Conservation (phyloP, 2,888 invertebrate genomes). For the Siphlonurus alternatus region DNA sequence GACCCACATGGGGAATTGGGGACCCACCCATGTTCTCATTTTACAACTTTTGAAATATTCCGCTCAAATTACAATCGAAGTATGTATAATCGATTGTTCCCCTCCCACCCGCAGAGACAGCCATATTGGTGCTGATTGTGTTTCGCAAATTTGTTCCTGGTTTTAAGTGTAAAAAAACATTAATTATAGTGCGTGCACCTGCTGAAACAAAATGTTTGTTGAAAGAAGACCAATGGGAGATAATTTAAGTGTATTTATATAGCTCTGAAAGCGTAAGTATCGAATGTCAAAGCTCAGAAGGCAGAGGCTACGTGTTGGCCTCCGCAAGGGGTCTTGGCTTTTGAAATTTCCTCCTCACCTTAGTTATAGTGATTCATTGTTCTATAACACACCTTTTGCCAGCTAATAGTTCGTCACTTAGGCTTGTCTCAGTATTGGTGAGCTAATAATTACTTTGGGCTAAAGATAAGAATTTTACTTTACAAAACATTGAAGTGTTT, state of each 20-base stretch:
- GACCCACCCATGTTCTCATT: too few species aligned
- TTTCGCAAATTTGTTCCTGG: not conserved
- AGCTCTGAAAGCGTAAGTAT: not conserved
- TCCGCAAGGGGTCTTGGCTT: not conserved
- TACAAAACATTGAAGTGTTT: not conserved
- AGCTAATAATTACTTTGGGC: too few species aligned
- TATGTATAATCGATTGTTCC: not conserved
- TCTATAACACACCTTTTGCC: not conserved
- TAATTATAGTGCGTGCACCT: not conserved
- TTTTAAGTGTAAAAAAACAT: not conserved
- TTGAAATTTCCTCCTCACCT: not conserved
- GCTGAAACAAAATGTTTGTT: not conserved
- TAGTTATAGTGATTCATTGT: not conserved
- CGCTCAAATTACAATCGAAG: not conserved
- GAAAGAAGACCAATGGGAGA: not conserved
- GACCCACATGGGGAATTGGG: too few species aligned
- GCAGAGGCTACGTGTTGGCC: not conserved
- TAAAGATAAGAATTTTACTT: too few species aligned
- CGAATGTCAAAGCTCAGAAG: not conserved
- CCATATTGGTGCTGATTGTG: conserved; percentile 9
- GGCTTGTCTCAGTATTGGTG: too few species aligned
- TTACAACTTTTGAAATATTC: too few species aligned
- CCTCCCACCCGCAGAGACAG: conserved; percentile 10
- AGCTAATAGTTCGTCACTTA: not conserved
- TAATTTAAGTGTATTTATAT: not conserved